Percentiles rank a stretch among this genome's conserved stretches.
Conservation (phyloP, 2,888 invertebrate genomes). For the Galeopsomyia nigrocyanea region DNA sequence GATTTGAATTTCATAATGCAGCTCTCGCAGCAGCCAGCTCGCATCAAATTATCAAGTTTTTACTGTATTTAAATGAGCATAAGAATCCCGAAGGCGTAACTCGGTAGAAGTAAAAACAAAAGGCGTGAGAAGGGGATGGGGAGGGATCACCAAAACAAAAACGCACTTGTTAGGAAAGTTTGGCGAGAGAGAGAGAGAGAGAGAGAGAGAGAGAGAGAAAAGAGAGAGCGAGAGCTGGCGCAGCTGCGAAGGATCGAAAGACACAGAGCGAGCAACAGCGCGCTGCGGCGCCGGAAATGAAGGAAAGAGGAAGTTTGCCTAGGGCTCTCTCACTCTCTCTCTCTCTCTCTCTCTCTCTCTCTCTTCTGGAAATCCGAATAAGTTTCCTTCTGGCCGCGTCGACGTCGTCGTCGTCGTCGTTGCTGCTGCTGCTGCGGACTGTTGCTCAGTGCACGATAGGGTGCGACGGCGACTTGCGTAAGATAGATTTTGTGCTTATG, state of each 20-base stretch:
- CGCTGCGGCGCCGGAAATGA: conserved; percentile 34
- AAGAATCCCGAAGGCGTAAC: conserved; percentile 20
- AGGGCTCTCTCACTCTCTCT: conserved; percentile 27
- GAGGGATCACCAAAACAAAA: neutral
- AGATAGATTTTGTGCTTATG: neutral
- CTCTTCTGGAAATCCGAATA: conserved; percentile 47
- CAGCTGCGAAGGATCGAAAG: conserved; percentile 42
- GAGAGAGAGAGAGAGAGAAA: neutral
- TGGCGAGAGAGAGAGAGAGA: neutral
- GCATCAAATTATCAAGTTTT: neutral
- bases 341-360: neutral
- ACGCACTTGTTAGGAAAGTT: too few species aligned
- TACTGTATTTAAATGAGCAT: conserved; percentile 6
- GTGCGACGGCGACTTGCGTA: conserved; percentile 36
- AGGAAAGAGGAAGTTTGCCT: conserved; percentile 47
- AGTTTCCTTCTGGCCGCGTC: conserved; percentile 45
- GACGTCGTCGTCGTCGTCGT: conserved; percentile 12
- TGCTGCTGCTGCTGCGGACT: conserved; percentile 57
- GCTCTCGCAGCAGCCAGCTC: neutral
- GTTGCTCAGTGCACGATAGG: conserved; percentile 58
- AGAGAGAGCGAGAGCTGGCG: too few species aligned
- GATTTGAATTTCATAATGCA: too few species aligned
- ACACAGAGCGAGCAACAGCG: conserved; percentile 13
- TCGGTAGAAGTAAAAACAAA: too few species aligned
- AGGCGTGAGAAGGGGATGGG: too few species aligned